Conservation (phyloP, 2,113 vertebrate species). For the Meles meles region DNA sequence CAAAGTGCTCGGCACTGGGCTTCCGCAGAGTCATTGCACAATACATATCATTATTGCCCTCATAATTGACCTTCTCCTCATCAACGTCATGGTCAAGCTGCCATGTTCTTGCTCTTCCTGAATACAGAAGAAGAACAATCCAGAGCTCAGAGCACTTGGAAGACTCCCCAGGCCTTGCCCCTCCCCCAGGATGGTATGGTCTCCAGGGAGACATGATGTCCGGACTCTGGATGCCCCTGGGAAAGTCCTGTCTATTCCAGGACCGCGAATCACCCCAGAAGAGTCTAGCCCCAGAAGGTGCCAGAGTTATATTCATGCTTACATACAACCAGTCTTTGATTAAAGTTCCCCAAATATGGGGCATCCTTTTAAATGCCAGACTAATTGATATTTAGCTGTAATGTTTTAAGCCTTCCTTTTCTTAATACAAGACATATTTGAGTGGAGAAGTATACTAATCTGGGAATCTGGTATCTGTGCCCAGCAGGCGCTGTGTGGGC, state of each 20-base stretch:
- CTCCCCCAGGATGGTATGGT: not conserved
- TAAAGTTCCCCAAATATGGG: not conserved
- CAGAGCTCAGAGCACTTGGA: not conserved
- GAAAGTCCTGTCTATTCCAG: not conserved
- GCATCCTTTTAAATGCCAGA: not conserved
- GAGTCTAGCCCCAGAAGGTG: not conserved
- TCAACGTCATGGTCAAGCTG: not conserved
- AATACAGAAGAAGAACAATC: not conserved
- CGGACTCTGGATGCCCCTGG: not conserved
- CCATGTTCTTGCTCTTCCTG: not conserved
- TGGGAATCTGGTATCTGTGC: not conserved
- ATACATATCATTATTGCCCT: not conserved
- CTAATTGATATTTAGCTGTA: not conserved
- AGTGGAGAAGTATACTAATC: not conserved
- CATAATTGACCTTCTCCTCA: not conserved
- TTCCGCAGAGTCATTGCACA: not conserved
- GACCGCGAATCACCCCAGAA: not conserved
- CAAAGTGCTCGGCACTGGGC: not conserved
- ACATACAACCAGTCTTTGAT: not conserved
- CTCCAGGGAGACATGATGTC: not conserved
- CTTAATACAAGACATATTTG: not conserved
- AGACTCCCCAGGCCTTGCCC: not conserved
- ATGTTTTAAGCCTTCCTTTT: constrained; percentile 3
- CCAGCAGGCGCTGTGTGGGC: not conserved
- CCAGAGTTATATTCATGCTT: not conserved